Evolutionary conservation across 2,797 vertebrate species (phyloP), one percentile per base, ranked within the genome.

Genomic region (Champsocephalus esox): DNA sequence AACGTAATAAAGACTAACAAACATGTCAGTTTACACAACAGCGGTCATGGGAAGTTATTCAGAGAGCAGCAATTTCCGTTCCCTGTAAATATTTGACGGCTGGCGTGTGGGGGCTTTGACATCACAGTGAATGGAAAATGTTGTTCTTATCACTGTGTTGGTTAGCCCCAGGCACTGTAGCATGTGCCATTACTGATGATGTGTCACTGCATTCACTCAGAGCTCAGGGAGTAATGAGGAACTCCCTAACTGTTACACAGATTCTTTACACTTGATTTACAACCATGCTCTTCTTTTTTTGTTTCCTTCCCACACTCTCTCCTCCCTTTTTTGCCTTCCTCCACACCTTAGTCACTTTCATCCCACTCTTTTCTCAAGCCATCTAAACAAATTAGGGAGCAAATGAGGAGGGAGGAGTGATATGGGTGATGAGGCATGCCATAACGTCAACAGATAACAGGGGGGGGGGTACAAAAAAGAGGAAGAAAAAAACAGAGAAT

Each of bases 341-440:
- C 65, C 64, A 32, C 82, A 80, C 79, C 75, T 81, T 67, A 5
- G 21, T 70, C 49, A 41, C 70, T 66, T 71, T 74, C 66, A 4
- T 64, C 73, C 56, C 64, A 59, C 49, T 75, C n/a, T 57, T 63
- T 76, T 3, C 46, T 71, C 71, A 69, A 54, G 19, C 62, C 75
- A 82, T 82, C 79, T 83, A 83, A 87, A 91, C 89, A 92, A 92
- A 92, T 92, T 87, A 89, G 74, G 67, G 75, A 79, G 70, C 80
- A 88, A 91, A 90, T 86, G 83, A 91, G 88, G 79, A 73, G 80
- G 88, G 89, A 83, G 88, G 90, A 89, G 89, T 65, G 79, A 83
- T 67, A 62, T 13, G 83, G 86, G 77, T 85, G 90, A 88, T 86
- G 89, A 87, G 87, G 82, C 87, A 80, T 87, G 82, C 66, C 84